Evolutionary conservation across 2,113 vertebrate species (phyloP).

Genomic region (Gorilla gorilla): DNA sequence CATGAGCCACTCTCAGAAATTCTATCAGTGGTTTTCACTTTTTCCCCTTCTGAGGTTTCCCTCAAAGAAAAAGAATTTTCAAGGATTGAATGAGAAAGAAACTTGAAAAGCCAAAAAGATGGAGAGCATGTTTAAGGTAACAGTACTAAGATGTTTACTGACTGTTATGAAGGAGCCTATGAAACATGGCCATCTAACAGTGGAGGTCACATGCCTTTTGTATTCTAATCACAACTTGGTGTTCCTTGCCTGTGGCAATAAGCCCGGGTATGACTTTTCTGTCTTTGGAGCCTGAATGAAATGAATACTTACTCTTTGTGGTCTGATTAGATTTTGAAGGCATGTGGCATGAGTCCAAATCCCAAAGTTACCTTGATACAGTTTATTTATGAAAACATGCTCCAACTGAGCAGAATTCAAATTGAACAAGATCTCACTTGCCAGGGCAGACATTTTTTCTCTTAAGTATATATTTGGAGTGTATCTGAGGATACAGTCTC

Average conservation of each 20-base stretch:
- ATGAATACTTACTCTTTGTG: neutral
- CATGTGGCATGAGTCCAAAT: neutral
- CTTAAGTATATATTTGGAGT: neutral
- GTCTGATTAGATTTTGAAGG: neutral
- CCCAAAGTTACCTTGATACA: neutral
- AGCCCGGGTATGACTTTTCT: neutral
- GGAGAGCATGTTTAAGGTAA: neutral
- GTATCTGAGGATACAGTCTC: neutral
- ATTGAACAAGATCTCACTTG: neutral
- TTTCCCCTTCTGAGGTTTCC: neutral
- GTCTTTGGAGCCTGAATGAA: neutral
- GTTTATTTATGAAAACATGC: neutral
- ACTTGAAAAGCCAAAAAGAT: neutral
- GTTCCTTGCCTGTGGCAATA: neutral
- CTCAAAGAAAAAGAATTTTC: neutral
- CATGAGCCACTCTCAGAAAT: neutral
- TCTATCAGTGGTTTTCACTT: neutral
- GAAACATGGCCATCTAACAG: neutral
- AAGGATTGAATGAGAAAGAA: neutral
- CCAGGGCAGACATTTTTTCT: neutral
- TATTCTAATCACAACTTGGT: neutral
- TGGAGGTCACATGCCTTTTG: neutral
- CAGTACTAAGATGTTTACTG: neutral
- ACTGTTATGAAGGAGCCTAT: neutral
- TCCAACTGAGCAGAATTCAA: neutral